Percentiles rank a stretch among this genome's conserved stretches.
Conservation (phyloP, 2,888 invertebrate species). For the Apantesis nais region DNA sequence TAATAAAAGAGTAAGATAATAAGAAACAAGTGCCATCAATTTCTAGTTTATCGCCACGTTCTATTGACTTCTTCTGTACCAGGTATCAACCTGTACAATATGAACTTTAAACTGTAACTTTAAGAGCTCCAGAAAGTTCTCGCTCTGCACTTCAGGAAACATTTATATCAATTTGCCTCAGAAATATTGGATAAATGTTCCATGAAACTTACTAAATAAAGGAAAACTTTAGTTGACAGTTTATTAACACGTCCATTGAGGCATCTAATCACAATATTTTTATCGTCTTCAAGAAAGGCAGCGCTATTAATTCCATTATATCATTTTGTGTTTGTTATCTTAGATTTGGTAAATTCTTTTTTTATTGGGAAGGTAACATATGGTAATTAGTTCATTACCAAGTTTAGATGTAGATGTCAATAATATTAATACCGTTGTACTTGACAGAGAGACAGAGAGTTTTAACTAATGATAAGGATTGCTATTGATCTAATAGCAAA, state of each 20-base stretch:
- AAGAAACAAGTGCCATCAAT: not conserved
- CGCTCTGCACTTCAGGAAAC: conserved; percentile 57
- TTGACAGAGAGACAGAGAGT: no score
- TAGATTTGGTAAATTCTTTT: not conserved
- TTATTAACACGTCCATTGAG: conserved; percentile 1
- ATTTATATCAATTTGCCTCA: conserved; percentile 69
- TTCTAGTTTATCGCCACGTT: not conserved
- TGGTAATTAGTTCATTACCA: no score
- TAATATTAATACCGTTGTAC: no score
- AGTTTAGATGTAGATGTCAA: no score
- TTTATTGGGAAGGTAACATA: no score
- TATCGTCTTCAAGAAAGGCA: not conserved
- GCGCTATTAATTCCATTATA: not conserved
- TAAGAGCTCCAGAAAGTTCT: conserved; percentile 58
- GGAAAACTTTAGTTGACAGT: conserved; percentile 31
- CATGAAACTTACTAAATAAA: conserved; percentile 52
- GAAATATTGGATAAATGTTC: conserved; percentile 68
- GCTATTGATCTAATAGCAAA: no score
- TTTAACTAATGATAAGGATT: no score
- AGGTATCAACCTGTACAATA: conserved; percentile 32
- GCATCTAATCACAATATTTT: not conserved
- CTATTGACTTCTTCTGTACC: not conserved
- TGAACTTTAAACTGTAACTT: conserved; percentile 64
- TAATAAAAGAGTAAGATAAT: not conserved
- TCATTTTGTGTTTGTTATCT: not conserved